Evolutionary conservation across 2,113 vertebrate species (phyloP).

Genomic region (Anas platyrhynchos): DNA sequence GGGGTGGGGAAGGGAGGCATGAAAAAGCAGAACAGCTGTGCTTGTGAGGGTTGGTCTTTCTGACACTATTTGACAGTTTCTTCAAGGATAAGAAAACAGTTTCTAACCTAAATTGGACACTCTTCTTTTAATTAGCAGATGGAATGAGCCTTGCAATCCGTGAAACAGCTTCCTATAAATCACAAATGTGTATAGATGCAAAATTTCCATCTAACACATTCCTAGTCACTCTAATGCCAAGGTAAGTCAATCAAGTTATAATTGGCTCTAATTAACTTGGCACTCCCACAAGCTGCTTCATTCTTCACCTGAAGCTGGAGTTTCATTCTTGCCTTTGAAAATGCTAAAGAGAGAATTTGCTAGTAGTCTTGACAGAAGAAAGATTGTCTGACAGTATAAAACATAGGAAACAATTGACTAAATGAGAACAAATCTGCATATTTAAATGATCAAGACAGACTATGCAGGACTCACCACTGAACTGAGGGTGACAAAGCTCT

Average conservation of each 20-base stretch:
- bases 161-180: neutral
- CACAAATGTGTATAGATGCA: neutral
- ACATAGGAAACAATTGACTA: neutral
- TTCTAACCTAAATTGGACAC: neutral
- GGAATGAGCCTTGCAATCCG: neutral
- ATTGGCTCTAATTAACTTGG: slow-evolving; percentile 33
- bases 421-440: neutral
- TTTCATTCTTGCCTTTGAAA: neutral
- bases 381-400: neutral
- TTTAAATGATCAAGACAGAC: neutral
- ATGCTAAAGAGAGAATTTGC: neutral
- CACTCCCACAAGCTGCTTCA: slow-evolving; percentile 22
- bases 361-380: neutral
- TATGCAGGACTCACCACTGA: neutral
- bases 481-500: neutral
- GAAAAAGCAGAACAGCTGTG: neutral
- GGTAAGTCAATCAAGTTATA: slow-evolving; percentile 58
- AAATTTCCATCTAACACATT: neutral
- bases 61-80: neutral
- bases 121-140: neutral
- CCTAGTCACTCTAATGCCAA: neutral
- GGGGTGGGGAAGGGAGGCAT: neutral
- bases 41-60: neutral
- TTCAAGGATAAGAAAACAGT: neutral
- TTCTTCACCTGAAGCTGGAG: neutral